These are phyloP conservation scores for Fulmarus glacialis DNA, from an alignment of 2,113 vertebrate genomes.

Conservation along the genomic window DNA sequence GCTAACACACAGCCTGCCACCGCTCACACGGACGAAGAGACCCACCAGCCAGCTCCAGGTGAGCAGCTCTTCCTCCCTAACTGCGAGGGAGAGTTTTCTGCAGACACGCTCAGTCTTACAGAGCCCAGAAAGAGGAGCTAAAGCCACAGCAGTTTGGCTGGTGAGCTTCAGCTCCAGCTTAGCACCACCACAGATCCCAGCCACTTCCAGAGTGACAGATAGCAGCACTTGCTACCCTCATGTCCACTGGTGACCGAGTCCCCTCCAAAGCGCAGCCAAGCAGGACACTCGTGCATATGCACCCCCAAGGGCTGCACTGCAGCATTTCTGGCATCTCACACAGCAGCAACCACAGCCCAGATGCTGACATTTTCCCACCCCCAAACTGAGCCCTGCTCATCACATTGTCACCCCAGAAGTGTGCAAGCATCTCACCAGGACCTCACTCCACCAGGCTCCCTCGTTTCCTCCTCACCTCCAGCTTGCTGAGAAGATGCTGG, in stretches of 20 bases:
- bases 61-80: background rate
- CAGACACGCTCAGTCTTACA: accelerated
- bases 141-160: background rate
- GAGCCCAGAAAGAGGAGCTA: background rate
- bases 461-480: background rate
- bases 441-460: background rate
- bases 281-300: background rate
- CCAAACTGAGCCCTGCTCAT: background rate
- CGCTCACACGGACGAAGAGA: accelerated
- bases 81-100: accelerated
- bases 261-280: background rate
- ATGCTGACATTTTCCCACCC: background rate
- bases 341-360: background rate
- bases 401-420: background rate
- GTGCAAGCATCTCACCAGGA: background rate
- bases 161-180: background rate
- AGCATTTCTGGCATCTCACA: background rate
- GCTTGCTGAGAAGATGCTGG: background rate
- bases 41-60: background rate
- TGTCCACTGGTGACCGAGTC: background rate
- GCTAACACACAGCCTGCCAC: background rate
- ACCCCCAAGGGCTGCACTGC: background rate
- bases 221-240: background rate
- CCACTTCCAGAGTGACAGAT: accelerated
- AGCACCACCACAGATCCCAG: background rate